These are phyloP conservation scores for Chrysogorgia sp. DNA, from an alignment of 92 coral and sea anemone genomes.

Conservation along the genomic window DNA sequence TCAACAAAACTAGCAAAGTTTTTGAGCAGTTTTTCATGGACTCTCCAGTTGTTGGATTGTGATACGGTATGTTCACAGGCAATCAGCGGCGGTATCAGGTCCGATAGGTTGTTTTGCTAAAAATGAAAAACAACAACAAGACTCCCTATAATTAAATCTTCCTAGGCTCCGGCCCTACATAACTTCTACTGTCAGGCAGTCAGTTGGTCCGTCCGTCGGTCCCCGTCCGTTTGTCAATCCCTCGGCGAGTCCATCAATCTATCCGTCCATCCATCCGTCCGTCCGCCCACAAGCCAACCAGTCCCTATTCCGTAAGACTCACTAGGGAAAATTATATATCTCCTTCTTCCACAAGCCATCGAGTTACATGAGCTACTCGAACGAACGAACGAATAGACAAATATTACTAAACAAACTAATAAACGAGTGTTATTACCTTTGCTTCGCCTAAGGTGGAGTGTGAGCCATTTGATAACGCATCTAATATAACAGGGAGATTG, in stretches of 20 bases:
- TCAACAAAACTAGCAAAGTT: constrained; percentile 90
- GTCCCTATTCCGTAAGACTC: too few species aligned
- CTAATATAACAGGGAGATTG: constrained; percentile 87
- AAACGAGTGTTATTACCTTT: constrained; percentile 61
- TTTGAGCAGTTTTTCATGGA: constrained; percentile 85
- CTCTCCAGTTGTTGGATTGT: constrained; percentile 98
- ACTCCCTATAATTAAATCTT: too few species aligned
- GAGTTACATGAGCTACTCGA: neutral
- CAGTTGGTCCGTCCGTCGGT: too few species aligned
- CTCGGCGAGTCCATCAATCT: too few species aligned
- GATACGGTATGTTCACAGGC: constrained; percentile 96
- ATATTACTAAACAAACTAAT: too few species aligned
- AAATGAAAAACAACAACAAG: constrained; percentile 37
- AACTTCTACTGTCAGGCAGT: too few species aligned
- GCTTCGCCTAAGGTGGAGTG: constrained; percentile 72
- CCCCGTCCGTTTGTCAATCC: too few species aligned
- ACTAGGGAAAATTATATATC: too few species aligned
- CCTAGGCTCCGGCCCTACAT: too few species aligned
- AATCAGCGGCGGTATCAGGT: constrained; percentile 89
- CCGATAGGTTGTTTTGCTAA: constrained; percentile 96
- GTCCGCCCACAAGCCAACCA: too few species aligned
- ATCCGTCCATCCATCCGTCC: too few species aligned
- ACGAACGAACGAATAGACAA: neutral
- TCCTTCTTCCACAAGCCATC: too few species aligned
- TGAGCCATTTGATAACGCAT: constrained; percentile 87